Evolutionary conservation across 2,797 vertebrate species (phyloP).

Genomic region (Tinamus major): DNA sequence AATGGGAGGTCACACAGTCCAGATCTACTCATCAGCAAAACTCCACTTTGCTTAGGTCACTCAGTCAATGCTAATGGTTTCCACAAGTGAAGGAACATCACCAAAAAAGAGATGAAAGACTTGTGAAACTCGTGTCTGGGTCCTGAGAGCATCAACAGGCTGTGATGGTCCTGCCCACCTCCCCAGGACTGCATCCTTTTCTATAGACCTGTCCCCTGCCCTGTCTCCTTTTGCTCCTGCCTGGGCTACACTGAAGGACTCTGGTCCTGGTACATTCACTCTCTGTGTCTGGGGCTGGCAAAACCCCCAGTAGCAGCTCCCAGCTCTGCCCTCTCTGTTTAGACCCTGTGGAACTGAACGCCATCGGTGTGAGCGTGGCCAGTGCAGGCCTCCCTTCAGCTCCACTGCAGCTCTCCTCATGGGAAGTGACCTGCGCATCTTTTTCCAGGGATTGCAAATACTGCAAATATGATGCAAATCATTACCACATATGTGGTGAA

Average conservation of each 20-base stretch:
- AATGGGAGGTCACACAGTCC: not conserved
- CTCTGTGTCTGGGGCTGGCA: too few species aligned
- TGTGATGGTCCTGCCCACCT: not conserved
- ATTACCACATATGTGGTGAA: not conserved
- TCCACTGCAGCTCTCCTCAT: not conserved
- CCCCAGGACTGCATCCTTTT: not conserved
- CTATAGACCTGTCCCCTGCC: not conserved
- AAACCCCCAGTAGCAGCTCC: not conserved
- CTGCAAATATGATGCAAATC: not conserved
- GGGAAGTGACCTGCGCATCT: not conserved
- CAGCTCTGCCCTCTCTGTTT: not conserved
- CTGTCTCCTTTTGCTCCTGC: not conserved
- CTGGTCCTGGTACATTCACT: not conserved
- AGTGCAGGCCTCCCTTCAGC: fast-evolving
- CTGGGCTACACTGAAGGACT: not conserved
- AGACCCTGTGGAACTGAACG: not conserved
- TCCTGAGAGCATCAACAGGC: not conserved
- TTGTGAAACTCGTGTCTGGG: not conserved
- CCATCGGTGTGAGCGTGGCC: not conserved
- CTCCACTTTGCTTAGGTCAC: not conserved
- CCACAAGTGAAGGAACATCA: not conserved
- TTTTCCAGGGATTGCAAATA: not conserved
- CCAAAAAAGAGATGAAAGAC: not conserved
- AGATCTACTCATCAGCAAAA: not conserved
- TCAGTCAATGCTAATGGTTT: not conserved